These are phyloP conservation scores for Himalopsyche tibetana DNA, from an alignment of 2,888 invertebrate species.

Conservation along the genomic window DNA sequence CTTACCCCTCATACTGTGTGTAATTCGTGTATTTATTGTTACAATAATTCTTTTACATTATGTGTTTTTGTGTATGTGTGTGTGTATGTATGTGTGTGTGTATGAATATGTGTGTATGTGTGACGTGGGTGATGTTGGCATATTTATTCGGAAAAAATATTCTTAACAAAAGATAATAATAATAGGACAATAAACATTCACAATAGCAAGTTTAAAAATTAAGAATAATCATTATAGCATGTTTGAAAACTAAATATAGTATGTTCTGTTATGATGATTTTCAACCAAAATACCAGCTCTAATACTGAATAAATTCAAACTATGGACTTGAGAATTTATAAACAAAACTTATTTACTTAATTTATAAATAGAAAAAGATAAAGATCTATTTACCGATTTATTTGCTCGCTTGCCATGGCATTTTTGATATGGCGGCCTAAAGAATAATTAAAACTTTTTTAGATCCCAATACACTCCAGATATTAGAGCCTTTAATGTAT, in stretches of 20 bases:
- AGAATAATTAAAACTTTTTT: neutral
- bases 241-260: neutral
- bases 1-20: slow-evolving; percentile 30
- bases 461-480: neutral
- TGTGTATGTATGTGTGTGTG: neutral
- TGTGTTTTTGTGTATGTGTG: neutral
- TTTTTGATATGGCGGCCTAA: neutral
- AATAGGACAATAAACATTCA: slow-evolving; percentile 1
- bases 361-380: neutral
- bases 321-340: neutral
- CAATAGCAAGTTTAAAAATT: neutral
- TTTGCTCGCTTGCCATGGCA: neutral
- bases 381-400: neutral
- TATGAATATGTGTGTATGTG: slow-evolving; percentile 30
- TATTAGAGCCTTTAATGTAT: neutral
- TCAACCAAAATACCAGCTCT: neutral
- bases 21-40: slow-evolving; percentile 30
- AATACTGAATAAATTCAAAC: neutral
- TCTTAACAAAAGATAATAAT: slow-evolving; percentile 9
- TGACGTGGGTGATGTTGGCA: slow-evolving; percentile 30
- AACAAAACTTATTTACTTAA: neutral
- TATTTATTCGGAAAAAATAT: slow-evolving; percentile 13
- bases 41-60: slow-evolving; percentile 32
- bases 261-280: neutral
- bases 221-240: neutral